Evolutionary conservation across 1,140 invertebrate species (phyloP), one percentile per base, ranked within the genome.

Genomic region (Atta cephalotes): DNA sequence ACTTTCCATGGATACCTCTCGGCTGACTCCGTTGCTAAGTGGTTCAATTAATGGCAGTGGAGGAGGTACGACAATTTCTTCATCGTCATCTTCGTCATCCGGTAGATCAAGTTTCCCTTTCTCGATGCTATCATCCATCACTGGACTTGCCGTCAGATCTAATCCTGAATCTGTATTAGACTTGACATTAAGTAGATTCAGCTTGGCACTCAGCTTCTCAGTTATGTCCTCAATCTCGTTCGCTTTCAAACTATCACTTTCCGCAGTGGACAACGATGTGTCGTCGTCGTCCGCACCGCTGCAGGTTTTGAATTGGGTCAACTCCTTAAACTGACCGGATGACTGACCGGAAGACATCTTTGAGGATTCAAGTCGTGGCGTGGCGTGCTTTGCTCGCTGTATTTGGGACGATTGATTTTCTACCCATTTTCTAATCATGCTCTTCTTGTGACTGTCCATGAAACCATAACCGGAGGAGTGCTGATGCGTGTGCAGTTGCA

Each of bases 351-450:
- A 95, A 70, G 92, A 95, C 93, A 87, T 94, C 90, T 94, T 95
- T 94, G 70, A 95, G 92, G 65, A 94, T 93, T 96, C 95, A 93
- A 96, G 92, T 95, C 93, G 93, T 3, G 92, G 77, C 1, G 87
- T 51, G 1, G 85, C 78, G 62, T 95, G 93, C 35, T 95, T 95
- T 6, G 87, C 92, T 45, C 92, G 87, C 71, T 95, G 97, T 72
- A 98, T 97, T 94, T 98, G 97, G 10, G 97, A 96, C 1, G 97
- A 97, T 95, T 98, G 98, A 92, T 98, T 98, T 95, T 98, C 98
- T 0, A 99, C 98, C 98, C 98, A 99, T 94, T 98, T 97, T 62
- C 98, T 96, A 49, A 99, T 98, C 98, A 99, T 99, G 86, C 97
- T 97, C 92, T 98, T 98, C 92, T 98, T 98, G 88, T 98, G 97